Base-by-base conservation (phyloP, 2,113 vertebrate genomes). In the Synchiropus splendidus region DNA sequence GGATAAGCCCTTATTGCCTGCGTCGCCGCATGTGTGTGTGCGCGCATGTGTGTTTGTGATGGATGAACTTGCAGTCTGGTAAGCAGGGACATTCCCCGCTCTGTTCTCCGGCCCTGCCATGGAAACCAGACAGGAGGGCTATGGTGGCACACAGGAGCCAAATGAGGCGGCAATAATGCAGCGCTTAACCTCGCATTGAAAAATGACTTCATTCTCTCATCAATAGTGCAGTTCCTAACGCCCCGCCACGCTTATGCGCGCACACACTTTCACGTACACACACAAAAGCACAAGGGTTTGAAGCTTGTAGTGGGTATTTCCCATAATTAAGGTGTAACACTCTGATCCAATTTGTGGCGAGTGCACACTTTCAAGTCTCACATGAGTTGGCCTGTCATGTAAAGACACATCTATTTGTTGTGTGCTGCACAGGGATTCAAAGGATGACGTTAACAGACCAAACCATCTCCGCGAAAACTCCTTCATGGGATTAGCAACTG, bases 131-230 rank as follows among this genome's bases (percentile, higher is more conserved):
- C 79, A 68, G 82, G 72, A 80, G 77, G 78, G 78, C 79, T 78
- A 82, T 81, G 81, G 81, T 85, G 84, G 81, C 82, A 80, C 81
- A 83, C 78, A 79, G 77, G 74, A 80, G 79, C 79, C 82, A 87
- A 87, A 86, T 85, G 80, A 86, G 76, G 78, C 82, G 67, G 83
- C 75, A 85, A 83, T 86, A 85, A 86, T 85, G 77, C 77, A 84
- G 72, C 75, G 76, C 78, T 79, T 83, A 80, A 78, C 75, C 77
- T 64, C 69, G 49, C 67, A 81, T 80, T 80, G 79, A 82, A 80
- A 80, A 83, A 86, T 86, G 82, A 85, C 83, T 85, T 83, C 74
- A 86, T 81, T 80, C 80, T 80, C 77, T 82, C 75, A 82, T 85
- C 84, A 83, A 84, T 81, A 75, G 77, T 80, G 74, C 74, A 64